phyloP scores from a whole-genome alignment of 1,140 invertebrate genomes.

The Solenopsis invicta region DNA sequence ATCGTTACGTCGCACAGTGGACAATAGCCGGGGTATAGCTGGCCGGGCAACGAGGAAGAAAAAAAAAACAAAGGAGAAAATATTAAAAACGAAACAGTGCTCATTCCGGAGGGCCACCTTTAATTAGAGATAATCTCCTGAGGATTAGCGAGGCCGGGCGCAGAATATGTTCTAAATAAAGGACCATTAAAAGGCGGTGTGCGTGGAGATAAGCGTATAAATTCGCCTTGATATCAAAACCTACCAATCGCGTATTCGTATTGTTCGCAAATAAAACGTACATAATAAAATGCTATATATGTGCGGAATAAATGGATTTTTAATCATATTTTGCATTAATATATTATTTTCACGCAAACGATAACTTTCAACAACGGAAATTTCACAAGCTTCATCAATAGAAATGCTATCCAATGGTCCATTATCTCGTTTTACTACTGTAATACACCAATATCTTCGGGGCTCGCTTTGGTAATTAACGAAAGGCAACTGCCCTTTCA shows the following conservation, averaged over 20 bases:
- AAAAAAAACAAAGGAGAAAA: neutral
- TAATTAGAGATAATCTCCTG: slow-evolving; percentile 48
- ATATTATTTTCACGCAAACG: neutral
- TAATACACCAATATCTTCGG: slow-evolving; percentile 27
- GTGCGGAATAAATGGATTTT: neutral
- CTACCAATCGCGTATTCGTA: neutral
- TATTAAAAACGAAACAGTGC: slow-evolving; percentile 25
- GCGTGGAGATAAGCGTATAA: slow-evolving; percentile 4
- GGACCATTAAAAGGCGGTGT: neutral
- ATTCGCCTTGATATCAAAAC: slow-evolving; percentile 33
- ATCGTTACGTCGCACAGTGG: slow-evolving; percentile 33
- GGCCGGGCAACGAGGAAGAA: neutral
- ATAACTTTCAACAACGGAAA: neutral
- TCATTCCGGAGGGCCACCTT: slow-evolving; percentile 28
- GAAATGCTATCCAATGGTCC: neutral
- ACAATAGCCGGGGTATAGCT: slow-evolving; percentile 13
- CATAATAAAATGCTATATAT: neutral
- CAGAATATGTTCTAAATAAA: neutral
- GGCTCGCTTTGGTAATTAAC: slow-evolving; percentile 33
- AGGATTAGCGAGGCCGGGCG: slow-evolving; percentile 17
- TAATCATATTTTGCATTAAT: slow-evolving; percentile 7
- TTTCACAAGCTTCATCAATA: neutral
- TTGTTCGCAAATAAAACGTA: slow-evolving; percentile 15
- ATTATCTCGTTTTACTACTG: slow-evolving; percentile 6
- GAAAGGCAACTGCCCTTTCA: neutral